Evolutionary conservation across 2,113 vertebrate genomes (phyloP).

Genomic region (Gobius niger): DNA sequence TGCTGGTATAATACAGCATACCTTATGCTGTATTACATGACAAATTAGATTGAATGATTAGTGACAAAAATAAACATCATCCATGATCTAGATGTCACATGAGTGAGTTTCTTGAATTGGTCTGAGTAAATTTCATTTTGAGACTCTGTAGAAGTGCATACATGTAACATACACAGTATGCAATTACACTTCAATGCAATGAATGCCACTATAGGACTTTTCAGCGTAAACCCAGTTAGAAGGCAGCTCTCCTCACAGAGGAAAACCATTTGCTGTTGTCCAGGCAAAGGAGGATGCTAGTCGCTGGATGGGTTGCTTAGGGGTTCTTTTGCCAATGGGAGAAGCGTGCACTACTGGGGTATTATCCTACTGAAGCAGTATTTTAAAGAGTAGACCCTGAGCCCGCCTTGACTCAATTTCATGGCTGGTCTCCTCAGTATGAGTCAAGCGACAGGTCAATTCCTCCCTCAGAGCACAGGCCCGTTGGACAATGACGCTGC

Average conservation of each 20-base stretch:
- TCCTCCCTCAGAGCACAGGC: constrained; percentile 35
- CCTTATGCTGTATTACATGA: not conserved
- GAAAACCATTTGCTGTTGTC: constrained; percentile 22
- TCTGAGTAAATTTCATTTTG: not conserved
- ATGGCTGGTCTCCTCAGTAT: constrained; percentile 67
- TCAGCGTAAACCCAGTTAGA: constrained; percentile 7
- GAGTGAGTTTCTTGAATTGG: not conserved
- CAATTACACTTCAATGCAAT: constrained; percentile 4
- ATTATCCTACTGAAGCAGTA: constrained; percentile 38
- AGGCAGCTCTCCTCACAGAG: not conserved
- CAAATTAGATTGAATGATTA: not conserved
- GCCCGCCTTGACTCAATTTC: constrained; percentile 67
- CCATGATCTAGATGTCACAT: not conserved
- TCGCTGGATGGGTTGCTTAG: constrained; percentile 27
- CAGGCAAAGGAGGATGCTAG: constrained; percentile 25
- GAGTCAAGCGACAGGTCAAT: constrained; percentile 59
- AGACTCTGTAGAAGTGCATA: constrained; percentile 4
- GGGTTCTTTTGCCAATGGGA: constrained; percentile 27
- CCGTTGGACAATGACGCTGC: constrained; percentile 35
- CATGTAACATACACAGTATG: not conserved
- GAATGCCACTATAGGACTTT: constrained; percentile 15
- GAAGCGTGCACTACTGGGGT: constrained; percentile 23
- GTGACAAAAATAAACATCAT: not conserved
- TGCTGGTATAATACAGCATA: not conserved
- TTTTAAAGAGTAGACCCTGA: constrained; percentile 58